Evolutionary conservation across 1,140 invertebrate genomes (phyloP).

Genomic region (Drosophila murphyi): DNA sequence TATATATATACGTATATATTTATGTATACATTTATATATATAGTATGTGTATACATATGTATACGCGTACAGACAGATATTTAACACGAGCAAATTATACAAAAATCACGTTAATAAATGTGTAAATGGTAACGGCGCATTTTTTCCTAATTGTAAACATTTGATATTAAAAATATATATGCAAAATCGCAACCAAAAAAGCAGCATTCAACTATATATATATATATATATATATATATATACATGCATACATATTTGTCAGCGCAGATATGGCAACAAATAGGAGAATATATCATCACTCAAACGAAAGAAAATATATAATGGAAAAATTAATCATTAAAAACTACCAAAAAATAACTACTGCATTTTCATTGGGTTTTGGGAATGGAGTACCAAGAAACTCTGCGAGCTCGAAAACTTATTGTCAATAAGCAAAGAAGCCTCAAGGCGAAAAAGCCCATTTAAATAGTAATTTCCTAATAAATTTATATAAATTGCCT

Average conservation of each 20-base stretch:
- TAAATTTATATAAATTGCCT: conserved; percentile 74
- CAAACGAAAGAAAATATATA: conserved; percentile 73
- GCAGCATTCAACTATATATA: conserved; percentile 35
- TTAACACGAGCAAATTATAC: conserved; percentile 55
- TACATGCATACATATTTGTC: conserved; percentile 46
- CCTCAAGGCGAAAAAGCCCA: conserved; percentile 42
- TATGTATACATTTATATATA: conserved; percentile 1
- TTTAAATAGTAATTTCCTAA: conserved; percentile 70
- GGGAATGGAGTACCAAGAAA: background rate
- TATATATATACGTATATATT: no score
- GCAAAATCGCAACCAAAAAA: conserved; percentile 43
- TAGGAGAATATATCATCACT: conserved; percentile 73
- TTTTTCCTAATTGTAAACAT: conserved; percentile 80
- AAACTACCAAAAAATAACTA: conserved; percentile 26
- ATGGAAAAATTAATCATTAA: conserved; percentile 67
- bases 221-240: conserved; percentile 19
- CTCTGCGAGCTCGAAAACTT: background rate
- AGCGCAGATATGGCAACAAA: conserved; percentile 33
- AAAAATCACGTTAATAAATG: conserved; percentile 53
- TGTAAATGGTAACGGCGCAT: conserved; percentile 67
- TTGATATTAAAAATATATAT: conserved; percentile 81
- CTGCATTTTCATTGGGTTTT: conserved; percentile 10
- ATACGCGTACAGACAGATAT: conserved; percentile 39
- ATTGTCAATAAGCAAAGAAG: background rate
- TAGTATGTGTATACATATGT: conserved; percentile 1